These are phyloP conservation scores for Callorhinus ursinus DNA, from an alignment of 2,113 vertebrate species.

Conservation along the genomic window DNA sequence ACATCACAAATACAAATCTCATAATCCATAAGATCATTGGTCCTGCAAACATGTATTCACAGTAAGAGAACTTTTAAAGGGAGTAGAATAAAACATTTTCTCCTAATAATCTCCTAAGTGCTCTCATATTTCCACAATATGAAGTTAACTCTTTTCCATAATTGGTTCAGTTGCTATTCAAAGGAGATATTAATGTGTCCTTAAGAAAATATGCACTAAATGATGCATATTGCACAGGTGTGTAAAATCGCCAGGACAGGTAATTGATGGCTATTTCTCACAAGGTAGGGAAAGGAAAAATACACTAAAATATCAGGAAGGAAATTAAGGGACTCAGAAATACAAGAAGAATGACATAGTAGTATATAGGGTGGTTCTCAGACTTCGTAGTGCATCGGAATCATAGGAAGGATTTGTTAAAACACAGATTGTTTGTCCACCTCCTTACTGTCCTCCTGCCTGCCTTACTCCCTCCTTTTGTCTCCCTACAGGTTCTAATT, in stretches of 20 bases:
- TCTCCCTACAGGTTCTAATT: slow-evolving; percentile 8
- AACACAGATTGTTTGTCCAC: not conserved
- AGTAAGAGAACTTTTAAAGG: slow-evolving; percentile 4
- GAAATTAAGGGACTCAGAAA: slow-evolving; percentile 25
- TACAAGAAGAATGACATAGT: not conserved
- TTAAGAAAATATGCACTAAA: not conserved
- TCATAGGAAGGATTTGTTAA: not conserved
- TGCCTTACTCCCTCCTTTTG: not conserved
- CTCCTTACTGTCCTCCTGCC: not conserved
- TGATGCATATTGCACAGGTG: slow-evolving; percentile 1
- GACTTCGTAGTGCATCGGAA: not conserved
- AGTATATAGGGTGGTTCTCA: not conserved
- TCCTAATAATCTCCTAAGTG: slow-evolving; percentile 38
- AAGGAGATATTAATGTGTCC: slow-evolving; percentile 5
- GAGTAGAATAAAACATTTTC: slow-evolving; percentile 22
- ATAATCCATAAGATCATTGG: slow-evolving; percentile 12
- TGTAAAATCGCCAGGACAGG: not conserved
- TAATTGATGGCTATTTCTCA: not conserved
- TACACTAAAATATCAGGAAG: not conserved
- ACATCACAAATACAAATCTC: not conserved
- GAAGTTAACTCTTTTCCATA: slow-evolving; percentile 18
- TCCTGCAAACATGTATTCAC: not conserved
- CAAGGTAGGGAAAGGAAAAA: not conserved
- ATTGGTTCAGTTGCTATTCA: not conserved
- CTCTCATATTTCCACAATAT: not conserved